phyloP scores from a whole-genome alignment of 2,113 vertebrate genomes.

The Myanophis thanlyinensis region DNA sequence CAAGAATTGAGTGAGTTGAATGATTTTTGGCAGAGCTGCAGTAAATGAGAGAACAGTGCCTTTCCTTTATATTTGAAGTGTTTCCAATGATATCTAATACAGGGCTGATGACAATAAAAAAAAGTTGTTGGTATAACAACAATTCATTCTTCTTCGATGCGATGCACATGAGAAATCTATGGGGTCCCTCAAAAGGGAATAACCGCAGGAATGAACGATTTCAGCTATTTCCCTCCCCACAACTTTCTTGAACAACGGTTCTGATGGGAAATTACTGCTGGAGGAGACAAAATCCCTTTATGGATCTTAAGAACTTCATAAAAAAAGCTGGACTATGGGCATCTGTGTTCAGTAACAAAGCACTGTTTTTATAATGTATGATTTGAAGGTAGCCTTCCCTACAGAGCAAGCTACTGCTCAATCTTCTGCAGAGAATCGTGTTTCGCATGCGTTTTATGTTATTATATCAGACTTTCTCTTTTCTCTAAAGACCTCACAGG shows the following conservation, averaged over 20 bases:
- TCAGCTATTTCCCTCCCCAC: neutral
- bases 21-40: neutral
- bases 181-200: neutral
- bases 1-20: neutral
- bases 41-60: neutral
- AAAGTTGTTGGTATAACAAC: neutral
- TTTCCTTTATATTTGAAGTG: neutral
- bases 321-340: neutral
- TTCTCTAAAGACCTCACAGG: neutral
- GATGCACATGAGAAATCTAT: neutral
- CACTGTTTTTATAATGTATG: neutral
- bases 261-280: neutral
- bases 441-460: neutral
- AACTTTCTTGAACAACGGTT: neutral
- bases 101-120: neutral
- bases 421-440: neutral
- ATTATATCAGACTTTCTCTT: neutral
- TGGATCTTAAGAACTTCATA: neutral
- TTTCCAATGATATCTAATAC: neutral
- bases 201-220: neutral
- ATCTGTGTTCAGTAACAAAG: neutral
- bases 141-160: neutral
- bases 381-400: neutral
- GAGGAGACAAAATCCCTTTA: neutral
- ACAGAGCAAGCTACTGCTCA: neutral